phyloP scores from a whole-genome alignment of 2,797 vertebrate species.

The Huso huso region DNA sequence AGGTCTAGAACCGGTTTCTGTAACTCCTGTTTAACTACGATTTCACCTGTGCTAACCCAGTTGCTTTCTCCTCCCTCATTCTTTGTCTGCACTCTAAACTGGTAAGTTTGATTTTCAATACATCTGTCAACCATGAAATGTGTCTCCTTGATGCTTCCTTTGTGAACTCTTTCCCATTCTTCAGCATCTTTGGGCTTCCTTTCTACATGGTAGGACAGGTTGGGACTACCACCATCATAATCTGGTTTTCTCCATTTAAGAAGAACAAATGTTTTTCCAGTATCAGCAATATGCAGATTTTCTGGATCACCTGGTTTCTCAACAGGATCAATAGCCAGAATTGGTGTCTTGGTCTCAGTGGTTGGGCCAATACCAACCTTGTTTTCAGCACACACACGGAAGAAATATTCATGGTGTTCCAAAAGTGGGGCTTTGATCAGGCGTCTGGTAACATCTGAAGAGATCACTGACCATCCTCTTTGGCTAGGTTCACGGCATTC shows the following conservation, averaged over 20 bases:
- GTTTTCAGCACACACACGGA: slow-evolving; percentile 95
- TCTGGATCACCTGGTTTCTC: slow-evolving; percentile 90
- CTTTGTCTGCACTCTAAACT: slow-evolving; percentile 96
- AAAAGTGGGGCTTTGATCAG: slow-evolving; percentile 81
- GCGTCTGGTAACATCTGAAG: slow-evolving; percentile 87
- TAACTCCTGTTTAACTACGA: slow-evolving; percentile 88
- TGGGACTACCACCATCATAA: slow-evolving; percentile 91
- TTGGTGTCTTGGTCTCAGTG: slow-evolving; percentile 82
- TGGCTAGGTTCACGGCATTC: slow-evolving; percentile 88
- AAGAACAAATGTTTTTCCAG: slow-evolving; percentile 93
- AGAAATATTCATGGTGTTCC: slow-evolving; percentile 92
- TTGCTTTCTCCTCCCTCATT: slow-evolving; percentile 95
- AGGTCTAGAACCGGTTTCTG: slow-evolving; percentile 81
- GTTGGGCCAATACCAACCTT: slow-evolving; percentile 87
- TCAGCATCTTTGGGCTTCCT: slow-evolving; percentile 87
- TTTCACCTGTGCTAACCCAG: slow-evolving; percentile 90
- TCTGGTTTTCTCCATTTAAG: slow-evolving; percentile 94
- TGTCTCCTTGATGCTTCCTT: slow-evolving; percentile 95
- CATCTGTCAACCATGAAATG: slow-evolving; percentile 94
- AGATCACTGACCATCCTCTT: slow-evolving; percentile 83
- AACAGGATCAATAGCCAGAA: slow-evolving; percentile 91
- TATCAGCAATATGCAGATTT: slow-evolving; percentile 90
- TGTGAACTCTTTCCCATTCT: slow-evolving; percentile 95
- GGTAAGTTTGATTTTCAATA: slow-evolving; percentile 90
- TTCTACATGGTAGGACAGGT: slow-evolving; percentile 88